Evolutionary conservation across 2,797 vertebrate genomes (phyloP), one percentile per base, ranked within the genome.

Genomic region (Heliangelus exortis): DNA sequence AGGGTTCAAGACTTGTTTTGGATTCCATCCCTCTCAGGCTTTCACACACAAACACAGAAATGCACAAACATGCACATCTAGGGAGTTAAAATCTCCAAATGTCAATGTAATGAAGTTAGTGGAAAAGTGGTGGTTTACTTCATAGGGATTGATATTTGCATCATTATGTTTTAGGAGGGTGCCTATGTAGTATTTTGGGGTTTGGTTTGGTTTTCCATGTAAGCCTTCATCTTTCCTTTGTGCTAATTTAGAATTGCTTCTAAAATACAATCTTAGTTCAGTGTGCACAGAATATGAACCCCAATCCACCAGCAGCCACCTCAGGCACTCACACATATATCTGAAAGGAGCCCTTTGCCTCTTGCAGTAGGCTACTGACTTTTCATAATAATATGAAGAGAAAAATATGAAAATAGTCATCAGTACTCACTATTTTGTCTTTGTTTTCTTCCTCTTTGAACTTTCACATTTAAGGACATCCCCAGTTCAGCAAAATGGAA

Each of bases 121-220:
- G 41, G 5, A 26, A 36, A 61, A 73, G 47, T 0, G 68, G 7
- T 55, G 29, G 3, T 76, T 85, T 53, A 25, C 12, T 65, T 82
- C 20, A 23, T 20, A 53, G 10, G 4, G 16, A 23, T 4, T 53
- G 18, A 6, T 62, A 36, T 12, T 67, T 77, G 26, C 71, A 63
- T 33, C 12, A 41, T 61, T 68, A 29, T 57, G 9, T 28, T 50
- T 66, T 29, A 54, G 13, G 11, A 50, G 15, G 11, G 5, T 6
- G 0, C 3, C 17, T 4, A 7, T 25, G 23, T 21, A 41, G 2
- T 43, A 31, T 36, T 33, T 57, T 18, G 9, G 6, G 1, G 2
- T 1, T 45, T 67, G 6, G 7, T 57, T 68, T 57, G 3, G 3
- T 33, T 88, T 59, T 47, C 17, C 7, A 0, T 28, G 54, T 22